Evolutionary conservation across 2,113 vertebrate species (phyloP), one percentile per base, ranked within the genome.

Genomic region (Sturnira hondurensis): DNA sequence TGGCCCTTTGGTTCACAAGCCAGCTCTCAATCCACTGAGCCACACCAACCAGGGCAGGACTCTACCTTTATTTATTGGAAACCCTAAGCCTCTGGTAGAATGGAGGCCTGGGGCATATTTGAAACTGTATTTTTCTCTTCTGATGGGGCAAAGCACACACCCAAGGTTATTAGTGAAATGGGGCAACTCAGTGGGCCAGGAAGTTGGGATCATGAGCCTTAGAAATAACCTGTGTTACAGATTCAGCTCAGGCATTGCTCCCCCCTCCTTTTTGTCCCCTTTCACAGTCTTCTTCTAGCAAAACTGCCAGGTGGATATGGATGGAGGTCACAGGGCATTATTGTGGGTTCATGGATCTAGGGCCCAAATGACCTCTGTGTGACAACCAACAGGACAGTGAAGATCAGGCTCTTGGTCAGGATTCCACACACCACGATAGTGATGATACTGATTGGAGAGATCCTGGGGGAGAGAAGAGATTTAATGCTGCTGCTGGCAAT

Each of bases 361-460:
- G 9, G 13, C n/a, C 71, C 12, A 50, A 83, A 84, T 71, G 93
- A 97, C 52, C 26, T 91, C 63, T 61, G 63, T 0, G 87, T 95
- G 84, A 97, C 41, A 24, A 11, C 65, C 28, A 96, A 70, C 70
- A 97, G 61, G 58, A 58, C 8, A 1, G 11, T 80, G 94, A 97
- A 97, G 84, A 97, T 70, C 45, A 97, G 63, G 45, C 63, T 96
- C 84, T 97, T 97, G 47, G 38, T 81, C 78, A 97, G 31, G 28
- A 97, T 20, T 61, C 92, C 96, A n/a, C 94, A 95, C 20, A 16
- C 24, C 70, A 71, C 5, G 0, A 20, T 12, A 52, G 54, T 2
- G 24, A 70, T 0, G 0, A 96, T 31, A 71, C 22, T 78, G 33
- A n/a, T 38, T 43, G 19, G 0, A 0, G 80, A 12, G 63, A 41